Evolutionary conservation across 2,113 vertebrate species (phyloP).

Genomic region (Megaceryle maxima): DNA sequence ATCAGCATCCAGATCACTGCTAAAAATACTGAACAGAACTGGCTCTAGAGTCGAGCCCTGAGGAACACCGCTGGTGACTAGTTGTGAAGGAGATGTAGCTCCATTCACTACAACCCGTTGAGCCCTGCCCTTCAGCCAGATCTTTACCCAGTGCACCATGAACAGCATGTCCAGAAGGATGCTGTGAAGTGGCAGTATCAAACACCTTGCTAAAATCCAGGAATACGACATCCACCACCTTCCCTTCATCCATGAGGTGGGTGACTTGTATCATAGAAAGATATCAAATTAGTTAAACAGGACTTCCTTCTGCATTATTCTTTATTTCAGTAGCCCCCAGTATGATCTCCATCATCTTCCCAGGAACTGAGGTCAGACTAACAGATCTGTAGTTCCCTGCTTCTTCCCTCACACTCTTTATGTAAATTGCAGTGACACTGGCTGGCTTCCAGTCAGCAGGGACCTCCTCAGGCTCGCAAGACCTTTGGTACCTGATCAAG

Average conservation of each 20-base stretch:
- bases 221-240: rapidly evolving
- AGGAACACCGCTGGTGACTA: neutral
- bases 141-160: rapidly evolving
- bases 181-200: neutral
- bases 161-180: neutral
- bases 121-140: neutral
- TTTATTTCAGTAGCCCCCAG: neutral
- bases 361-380: too few species aligned
- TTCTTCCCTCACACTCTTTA: neutral
- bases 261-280: neutral
- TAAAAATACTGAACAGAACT: neutral
- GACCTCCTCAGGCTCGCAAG: neutral
- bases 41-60: neutral
- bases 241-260: neutral
- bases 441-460: neutral
- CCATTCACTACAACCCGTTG: neutral
- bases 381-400: neutral
- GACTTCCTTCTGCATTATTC: neutral
- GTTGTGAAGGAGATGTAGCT: neutral
- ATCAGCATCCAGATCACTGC: neutral
- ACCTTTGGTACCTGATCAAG: too few species aligned
- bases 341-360: neutral
- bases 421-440: neutral
- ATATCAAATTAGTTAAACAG: neutral
- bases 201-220: neutral